phyloP scores from a whole-genome alignment of 2,888 invertebrate species.

The Agriopis aurantiaria region DNA sequence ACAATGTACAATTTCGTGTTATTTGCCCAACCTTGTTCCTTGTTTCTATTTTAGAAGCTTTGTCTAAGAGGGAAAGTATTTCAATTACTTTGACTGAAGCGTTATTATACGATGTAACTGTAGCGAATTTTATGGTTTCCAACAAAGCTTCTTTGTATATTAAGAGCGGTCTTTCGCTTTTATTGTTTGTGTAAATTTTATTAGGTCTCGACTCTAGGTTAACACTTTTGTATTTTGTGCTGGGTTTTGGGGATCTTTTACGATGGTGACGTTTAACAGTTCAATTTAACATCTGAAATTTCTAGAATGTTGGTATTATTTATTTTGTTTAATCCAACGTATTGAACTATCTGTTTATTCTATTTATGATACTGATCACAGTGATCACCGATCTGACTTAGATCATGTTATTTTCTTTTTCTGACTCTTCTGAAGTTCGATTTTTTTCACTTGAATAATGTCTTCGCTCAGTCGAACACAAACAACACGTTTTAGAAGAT shows the following conservation, averaged over 20 bases:
- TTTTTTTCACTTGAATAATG: no score
- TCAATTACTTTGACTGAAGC: constrained; percentile 25
- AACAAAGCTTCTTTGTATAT: constrained; percentile 14
- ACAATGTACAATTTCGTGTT: constrained; percentile 8
- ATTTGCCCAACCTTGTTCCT: constrained; percentile 8
- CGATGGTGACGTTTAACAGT: background rate
- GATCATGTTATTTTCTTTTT: background rate
- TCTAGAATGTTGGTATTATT: background rate
- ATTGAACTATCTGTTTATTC: no score
- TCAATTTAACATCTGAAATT: background rate
- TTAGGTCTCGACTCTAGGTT: constrained; percentile 4
- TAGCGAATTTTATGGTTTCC: constrained; percentile 22
- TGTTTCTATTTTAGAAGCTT: constrained; percentile 25
- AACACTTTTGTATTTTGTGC: background rate
- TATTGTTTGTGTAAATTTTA: constrained; percentile 17
- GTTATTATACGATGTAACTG: constrained; percentile 14
- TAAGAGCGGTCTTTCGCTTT: constrained; percentile 14
- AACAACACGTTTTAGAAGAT: background rate
- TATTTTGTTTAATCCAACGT: background rate
- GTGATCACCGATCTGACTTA: background rate
- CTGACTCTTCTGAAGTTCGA: background rate
- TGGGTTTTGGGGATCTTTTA: background rate
- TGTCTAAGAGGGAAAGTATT: constrained; percentile 44
- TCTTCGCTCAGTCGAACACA: background rate
- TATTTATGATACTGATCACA: no score